Evolutionary conservation across 2,797 vertebrate species (phyloP).

Genomic region (Poecile montanus): DNA sequence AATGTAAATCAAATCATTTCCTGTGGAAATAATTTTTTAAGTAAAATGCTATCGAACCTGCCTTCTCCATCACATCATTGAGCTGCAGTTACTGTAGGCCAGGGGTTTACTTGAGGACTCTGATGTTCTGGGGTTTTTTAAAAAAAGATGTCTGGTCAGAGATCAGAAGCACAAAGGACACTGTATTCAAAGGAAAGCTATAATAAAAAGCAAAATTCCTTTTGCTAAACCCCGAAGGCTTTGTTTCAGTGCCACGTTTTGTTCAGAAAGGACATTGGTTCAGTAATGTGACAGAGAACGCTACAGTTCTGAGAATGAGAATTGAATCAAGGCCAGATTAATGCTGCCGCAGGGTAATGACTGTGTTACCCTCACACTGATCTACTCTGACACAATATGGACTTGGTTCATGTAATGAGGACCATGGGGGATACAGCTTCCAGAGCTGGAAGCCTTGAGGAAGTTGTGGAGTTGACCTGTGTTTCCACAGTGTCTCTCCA

Average conservation of each 20-base stretch:
- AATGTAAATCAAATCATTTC: slow-evolving; percentile 87
- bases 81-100: slow-evolving; percentile 67
- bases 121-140: neutral
- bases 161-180: slow-evolving; percentile 78
- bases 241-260: slow-evolving; percentile 21
- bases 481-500: neutral
- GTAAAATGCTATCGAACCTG: slow-evolving; percentile 71
- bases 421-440: neutral
- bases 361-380: fast-evolving
- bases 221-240: slow-evolving; percentile 36
- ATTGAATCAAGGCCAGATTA: neutral
- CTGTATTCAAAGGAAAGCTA: slow-evolving; percentile 83
- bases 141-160: slow-evolving; percentile 41
- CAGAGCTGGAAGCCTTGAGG: neutral
- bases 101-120: slow-evolving; percentile 51
- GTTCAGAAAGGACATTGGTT: neutral
- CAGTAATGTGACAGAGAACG: neutral
- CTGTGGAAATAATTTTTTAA: slow-evolving; percentile 92
- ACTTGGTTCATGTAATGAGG: neutral
- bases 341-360: neutral
- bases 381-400: fast-evolving
- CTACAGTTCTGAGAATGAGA: neutral
- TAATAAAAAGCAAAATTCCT: slow-evolving; percentile 81
- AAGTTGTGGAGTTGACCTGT: neutral
- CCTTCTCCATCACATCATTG: slow-evolving; percentile 60